These are phyloP conservation scores for Pyrgilauda ruficollis DNA, from an alignment of 2,113 vertebrate species.

Conservation along the genomic window DNA sequence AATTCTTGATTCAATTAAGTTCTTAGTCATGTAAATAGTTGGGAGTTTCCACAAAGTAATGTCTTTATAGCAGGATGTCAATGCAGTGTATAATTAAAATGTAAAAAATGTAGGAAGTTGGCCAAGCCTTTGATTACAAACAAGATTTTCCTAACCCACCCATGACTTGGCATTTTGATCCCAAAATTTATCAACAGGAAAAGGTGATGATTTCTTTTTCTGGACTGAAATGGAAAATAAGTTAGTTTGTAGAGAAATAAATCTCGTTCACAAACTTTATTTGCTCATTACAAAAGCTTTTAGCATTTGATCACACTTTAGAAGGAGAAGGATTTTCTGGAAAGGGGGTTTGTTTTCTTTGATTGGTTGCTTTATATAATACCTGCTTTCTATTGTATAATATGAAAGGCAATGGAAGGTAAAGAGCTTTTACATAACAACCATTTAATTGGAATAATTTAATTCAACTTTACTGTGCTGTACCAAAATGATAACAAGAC, in stretches of 20 bases:
- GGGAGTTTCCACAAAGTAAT: slow-evolving; percentile 52
- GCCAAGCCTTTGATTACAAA: slow-evolving; percentile 66
- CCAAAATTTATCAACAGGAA: slow-evolving; percentile 60
- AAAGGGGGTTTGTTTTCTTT: slow-evolving; percentile 17
- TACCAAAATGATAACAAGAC: background rate
- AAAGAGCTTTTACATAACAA: slow-evolving; percentile 2
- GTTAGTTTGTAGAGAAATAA: slow-evolving; percentile 1
- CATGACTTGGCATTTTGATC: slow-evolving; percentile 56
- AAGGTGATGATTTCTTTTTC: slow-evolving; percentile 56
- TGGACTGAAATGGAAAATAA: slow-evolving; percentile 6
- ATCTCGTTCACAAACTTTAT: slow-evolving; percentile 23
- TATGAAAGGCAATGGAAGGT: background rate
- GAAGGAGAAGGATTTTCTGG: slow-evolving; percentile 10
- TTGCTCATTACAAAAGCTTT: slow-evolving; percentile 36
- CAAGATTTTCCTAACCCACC: slow-evolving; percentile 54
- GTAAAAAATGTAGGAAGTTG: slow-evolving; percentile 45
- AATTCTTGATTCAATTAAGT: slow-evolving; percentile 68
- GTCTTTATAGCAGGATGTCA: slow-evolving; percentile 59
- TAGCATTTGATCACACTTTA: slow-evolving; percentile 7
- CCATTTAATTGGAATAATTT: slow-evolving; percentile 37
- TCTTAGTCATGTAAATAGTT: slow-evolving; percentile 67
- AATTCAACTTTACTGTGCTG: background rate
- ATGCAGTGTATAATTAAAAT: slow-evolving; percentile 60
- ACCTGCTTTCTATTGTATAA: slow-evolving; percentile 39
- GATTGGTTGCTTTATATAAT: slow-evolving; percentile 16